These are phyloP conservation scores for Crossocerus cetratus DNA, from an alignment of 2,888 invertebrate species.

Conservation along the genomic window DNA sequence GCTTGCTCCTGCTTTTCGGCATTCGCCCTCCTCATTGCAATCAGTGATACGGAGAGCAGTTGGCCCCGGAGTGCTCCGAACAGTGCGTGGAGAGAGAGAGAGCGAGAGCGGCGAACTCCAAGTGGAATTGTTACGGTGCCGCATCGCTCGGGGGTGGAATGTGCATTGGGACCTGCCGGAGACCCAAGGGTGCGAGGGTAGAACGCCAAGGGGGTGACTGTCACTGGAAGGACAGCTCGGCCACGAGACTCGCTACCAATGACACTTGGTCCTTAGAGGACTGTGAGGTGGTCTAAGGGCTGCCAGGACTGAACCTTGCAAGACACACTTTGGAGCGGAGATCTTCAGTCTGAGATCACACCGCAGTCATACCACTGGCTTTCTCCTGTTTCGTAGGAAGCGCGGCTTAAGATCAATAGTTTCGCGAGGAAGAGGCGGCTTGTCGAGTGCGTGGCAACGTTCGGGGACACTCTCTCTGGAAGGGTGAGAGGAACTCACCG, in stretches of 20 bases:
- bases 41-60: not conserved
- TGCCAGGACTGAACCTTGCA: too few relatives aligned
- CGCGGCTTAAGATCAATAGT: conserved; percentile 48
- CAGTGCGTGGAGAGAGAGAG: not conserved
- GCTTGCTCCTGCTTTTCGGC: not conserved
- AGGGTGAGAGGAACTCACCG: not conserved
- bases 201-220: not conserved
- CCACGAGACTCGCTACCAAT: not conserved
- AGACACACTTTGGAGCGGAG: conserved; percentile 3
- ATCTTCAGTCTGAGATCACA: not conserved
- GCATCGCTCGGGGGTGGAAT: not conserved
- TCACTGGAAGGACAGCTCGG: conserved; percentile 11
- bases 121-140: not conserved
- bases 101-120: not conserved
- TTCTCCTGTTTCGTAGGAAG: conserved; percentile 36
- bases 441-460: conserved; percentile 30
- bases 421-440: conserved; percentile 40
- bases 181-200: not conserved
- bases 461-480: not conserved
- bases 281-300: too few relatives aligned
- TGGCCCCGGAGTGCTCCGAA: not conserved
- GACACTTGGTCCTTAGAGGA: too few relatives aligned
- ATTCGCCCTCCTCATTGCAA: not conserved
- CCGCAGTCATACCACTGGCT: conserved; percentile 10
- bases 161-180: not conserved